Evolutionary conservation across 2,888 invertebrate species (phyloP).

Genomic region (Diadegma fenestrale): DNA sequence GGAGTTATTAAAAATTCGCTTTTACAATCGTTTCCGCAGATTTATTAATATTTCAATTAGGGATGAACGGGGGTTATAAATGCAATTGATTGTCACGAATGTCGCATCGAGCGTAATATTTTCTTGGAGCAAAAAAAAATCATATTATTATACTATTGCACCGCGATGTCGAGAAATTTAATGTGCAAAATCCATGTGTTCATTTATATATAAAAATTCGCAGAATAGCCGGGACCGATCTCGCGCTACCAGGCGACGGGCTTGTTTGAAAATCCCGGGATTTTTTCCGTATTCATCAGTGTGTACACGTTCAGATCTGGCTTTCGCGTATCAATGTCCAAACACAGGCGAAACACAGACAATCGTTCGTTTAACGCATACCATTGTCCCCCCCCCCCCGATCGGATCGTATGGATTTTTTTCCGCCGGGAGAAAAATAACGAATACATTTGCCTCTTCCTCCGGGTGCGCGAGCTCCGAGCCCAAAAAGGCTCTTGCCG

Average conservation of each 20-base stretch:
- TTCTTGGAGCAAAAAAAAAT: not conserved
- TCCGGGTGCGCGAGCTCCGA: slow-evolving; percentile 17
- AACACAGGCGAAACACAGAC: slow-evolving; percentile 81
- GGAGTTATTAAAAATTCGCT: not conserved
- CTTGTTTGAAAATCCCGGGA: slow-evolving; percentile 74
- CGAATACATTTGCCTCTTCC: slow-evolving; percentile 75
- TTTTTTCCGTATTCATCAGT: slow-evolving; percentile 81
- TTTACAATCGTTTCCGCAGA: not conserved
- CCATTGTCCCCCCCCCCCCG: slow-evolving; percentile 84
- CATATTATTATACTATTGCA: not conserved
- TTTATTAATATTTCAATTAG: not conserved
- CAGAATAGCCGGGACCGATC: slow-evolving; percentile 68
- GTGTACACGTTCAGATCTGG: slow-evolving; percentile 80
- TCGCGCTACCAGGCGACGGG: slow-evolving; percentile 75
- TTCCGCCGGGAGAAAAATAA: slow-evolving; percentile 74
- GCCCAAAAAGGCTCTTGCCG: slow-evolving; percentile 24
- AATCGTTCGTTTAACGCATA: slow-evolving; percentile 83
- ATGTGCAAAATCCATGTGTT: not conserved
- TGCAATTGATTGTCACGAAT: no score
- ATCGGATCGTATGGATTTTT: slow-evolving; percentile 85
- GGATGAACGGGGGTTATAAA: no score
- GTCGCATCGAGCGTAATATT: no score
- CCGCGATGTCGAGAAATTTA: not conserved
- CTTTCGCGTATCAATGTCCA: slow-evolving; percentile 82
- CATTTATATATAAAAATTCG: not conserved